A percentile compares a stretch with the other conserved stretches of the same genome.
Evolutionary conservation across 2,888 invertebrate species (phyloP).

Genomic region (Xestia ashworthii): DNA sequence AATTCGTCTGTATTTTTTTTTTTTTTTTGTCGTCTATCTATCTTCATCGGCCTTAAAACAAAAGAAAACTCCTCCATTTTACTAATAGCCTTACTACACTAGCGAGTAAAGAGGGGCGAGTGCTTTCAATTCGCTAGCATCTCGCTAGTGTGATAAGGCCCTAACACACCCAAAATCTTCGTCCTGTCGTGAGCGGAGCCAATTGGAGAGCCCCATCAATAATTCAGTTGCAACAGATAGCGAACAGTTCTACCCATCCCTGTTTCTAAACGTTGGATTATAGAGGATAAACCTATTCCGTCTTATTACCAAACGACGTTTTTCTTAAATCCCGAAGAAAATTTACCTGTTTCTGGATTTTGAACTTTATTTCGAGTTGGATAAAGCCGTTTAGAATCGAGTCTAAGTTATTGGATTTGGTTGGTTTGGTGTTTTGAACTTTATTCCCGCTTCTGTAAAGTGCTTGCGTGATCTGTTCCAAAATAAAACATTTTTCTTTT

Average conservation of each 20-base stretch:
- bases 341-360: not conserved
- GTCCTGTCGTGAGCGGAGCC: constrained; percentile 43
- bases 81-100: too few relatives aligned
- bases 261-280: constrained; percentile 41
- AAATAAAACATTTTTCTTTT: constrained; percentile 14
- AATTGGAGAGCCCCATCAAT: constrained; percentile 72
- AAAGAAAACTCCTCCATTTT: too few relatives aligned
- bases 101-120: too few relatives aligned
- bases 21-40: too few relatives aligned
- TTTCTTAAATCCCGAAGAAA: not conserved
- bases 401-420: not conserved
- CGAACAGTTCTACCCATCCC: constrained; percentile 70
- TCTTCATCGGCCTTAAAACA: too few relatives aligned
- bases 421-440: not conserved
- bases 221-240: constrained; percentile 75
- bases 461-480: constrained; percentile 19
- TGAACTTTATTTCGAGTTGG: not conserved
- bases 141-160: too few relatives aligned
- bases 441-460: too few relatives aligned
- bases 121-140: too few relatives aligned
- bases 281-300: constrained; percentile 57
- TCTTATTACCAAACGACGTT: not conserved
- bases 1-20: too few relatives aligned
- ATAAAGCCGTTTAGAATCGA: not conserved
- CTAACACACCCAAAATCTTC: constrained; percentile 14